These are phyloP conservation scores for Actinopyga echinites DNA, from an alignment of 53 echinoderm and acorn worm genomes.

Conservation along the genomic window DNA sequence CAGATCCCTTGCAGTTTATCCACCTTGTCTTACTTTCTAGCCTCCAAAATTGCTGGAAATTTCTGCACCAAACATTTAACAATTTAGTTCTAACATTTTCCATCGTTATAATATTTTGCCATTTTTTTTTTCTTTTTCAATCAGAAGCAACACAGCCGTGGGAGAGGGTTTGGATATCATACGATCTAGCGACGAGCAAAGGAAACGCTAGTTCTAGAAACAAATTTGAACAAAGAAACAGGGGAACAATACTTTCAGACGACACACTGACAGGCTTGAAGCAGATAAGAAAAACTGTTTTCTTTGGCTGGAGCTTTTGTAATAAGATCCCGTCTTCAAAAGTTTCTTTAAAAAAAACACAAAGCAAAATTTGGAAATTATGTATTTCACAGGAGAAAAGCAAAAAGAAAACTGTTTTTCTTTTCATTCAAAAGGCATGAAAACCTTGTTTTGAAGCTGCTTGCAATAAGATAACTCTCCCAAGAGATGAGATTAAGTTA, in stretches of 20 bases:
- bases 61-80: no score
- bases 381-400: background rate
- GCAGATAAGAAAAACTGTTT: slow-evolving; percentile 2
- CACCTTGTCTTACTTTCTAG: no score
- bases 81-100: no score
- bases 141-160: no score
- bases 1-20: no score
- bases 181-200: no score
- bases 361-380: background rate
- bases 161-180: no score
- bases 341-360: background rate
- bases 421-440: background rate
- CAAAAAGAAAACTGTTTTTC: slow-evolving; percentile 15
- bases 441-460: background rate
- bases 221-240: no score
- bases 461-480: background rate
- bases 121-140: no score
- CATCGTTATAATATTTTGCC: no score
- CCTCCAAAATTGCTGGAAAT: no score
- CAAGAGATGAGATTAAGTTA: slow-evolving; percentile 11
- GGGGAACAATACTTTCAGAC: background rate
- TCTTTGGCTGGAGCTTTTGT: slow-evolving; percentile 6
- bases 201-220: no score
- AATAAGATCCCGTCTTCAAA: background rate
- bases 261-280: background rate